A percentile compares a stretch with the other conserved stretches of the same genome.
phyloP scores from a whole-genome alignment of 2,888 invertebrate species.

The Archaeoteleia sp. region DNA sequence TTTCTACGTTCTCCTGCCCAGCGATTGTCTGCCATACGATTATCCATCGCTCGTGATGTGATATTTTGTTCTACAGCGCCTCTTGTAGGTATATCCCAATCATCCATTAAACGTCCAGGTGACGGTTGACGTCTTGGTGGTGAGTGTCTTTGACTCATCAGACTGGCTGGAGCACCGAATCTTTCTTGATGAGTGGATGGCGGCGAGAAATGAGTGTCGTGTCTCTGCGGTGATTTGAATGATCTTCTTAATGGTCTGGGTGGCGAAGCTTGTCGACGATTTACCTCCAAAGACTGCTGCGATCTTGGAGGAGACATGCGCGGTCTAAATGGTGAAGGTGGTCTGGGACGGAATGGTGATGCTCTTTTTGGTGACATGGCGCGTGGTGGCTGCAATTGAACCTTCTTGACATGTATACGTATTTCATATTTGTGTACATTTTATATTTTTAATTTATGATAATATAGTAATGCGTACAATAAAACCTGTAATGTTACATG shows the following conservation, averaged over 20 bases:
- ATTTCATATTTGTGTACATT: not conserved
- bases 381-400: conserved; percentile 40
- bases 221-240: conserved; percentile 51
- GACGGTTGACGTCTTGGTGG: conserved; percentile 58
- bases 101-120: conserved; percentile 60
- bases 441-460: not conserved
- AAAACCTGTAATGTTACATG: too few relatives aligned
- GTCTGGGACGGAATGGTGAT: conserved; percentile 34
- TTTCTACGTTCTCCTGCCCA: conserved; percentile 17
- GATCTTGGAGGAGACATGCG: conserved; percentile 50
- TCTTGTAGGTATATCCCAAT: conserved; percentile 71
- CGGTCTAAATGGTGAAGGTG: conserved; percentile 41
- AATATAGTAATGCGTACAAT: too few relatives aligned
- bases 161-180: conserved; percentile 14
- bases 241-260: conserved; percentile 37
- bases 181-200: conserved; percentile 14
- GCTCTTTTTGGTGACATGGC: conserved; percentile 38
- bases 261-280: conserved; percentile 50
- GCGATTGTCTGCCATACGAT: conserved; percentile 11
- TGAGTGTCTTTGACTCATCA: conserved; percentile 43
- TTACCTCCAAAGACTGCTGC: conserved; percentile 29
- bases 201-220: conserved; percentile 25
- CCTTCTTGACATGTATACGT: not conserved
- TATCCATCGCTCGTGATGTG: conserved; percentile 39
- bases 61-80: conserved; percentile 62